phyloP scores from a whole-genome alignment of 2,797 vertebrate species.

The Calcarius lapponicus region DNA sequence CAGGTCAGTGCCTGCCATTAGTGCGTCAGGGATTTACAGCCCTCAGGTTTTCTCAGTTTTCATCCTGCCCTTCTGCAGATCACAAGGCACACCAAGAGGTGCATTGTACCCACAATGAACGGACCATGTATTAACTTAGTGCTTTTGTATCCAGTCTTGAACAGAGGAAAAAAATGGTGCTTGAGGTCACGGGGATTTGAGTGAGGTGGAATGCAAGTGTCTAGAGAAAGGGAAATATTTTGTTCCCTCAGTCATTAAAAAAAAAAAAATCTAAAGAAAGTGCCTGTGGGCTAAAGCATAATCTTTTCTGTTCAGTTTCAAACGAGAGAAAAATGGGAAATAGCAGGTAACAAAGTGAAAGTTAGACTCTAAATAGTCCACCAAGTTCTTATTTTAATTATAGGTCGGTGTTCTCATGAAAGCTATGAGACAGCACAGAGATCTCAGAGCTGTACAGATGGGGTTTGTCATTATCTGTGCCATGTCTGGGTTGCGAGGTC shows the following conservation, averaged over 20 bases:
- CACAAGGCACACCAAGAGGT: neutral
- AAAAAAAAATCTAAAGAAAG: neutral
- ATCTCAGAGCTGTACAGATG: neutral
- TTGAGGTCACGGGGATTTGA: neutral
- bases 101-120: neutral
- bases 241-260: neutral
- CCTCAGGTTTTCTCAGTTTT: neutral
- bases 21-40: neutral
- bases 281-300: neutral
- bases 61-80: neutral
- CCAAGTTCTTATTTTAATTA: neutral
- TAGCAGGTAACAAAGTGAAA: neutral
- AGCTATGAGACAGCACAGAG: neutral
- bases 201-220: neutral
- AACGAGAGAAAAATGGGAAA: neutral
- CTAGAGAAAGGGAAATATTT: slow-evolving; percentile 37
- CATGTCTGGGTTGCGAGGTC: neutral
- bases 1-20: neutral
- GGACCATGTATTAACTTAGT: neutral
- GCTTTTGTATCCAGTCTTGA: neutral
- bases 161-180: neutral
- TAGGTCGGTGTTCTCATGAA: neutral
- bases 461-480: neutral
- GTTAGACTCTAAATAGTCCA: neutral
- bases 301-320: neutral